Evolutionary conservation across 35 echinoderm and acorn worm genomes (phyloP).

Genomic region (Stichopus chloronotus): DNA sequence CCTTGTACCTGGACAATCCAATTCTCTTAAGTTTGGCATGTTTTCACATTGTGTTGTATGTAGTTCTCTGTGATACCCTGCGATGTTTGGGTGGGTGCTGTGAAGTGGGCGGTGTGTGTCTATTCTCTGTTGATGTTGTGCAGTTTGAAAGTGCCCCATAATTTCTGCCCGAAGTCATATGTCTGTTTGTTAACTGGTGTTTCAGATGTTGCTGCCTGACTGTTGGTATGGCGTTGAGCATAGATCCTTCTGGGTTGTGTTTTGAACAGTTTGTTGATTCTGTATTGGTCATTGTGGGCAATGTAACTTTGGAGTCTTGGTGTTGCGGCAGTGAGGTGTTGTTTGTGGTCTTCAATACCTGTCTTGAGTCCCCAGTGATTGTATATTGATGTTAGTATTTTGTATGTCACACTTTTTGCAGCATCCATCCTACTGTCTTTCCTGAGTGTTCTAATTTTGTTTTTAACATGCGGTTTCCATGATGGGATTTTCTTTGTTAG

Average conservation of each 20-base stretch:
- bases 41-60: background rate
- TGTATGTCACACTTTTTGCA: no score
- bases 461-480: no score
- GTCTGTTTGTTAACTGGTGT: background rate
- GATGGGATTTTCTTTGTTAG: no score
- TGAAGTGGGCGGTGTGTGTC: background rate
- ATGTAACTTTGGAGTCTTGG: conserved; percentile 1
- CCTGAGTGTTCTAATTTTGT: no score
- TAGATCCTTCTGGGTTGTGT: conserved; percentile 23
- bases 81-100: background rate
- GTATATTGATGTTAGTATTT: no score
- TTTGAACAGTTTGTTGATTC: conserved; percentile 9
- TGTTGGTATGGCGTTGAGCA: background rate
- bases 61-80: background rate
- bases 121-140: no score
- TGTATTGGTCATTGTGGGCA: no score
- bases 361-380: background rate
- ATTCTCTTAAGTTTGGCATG: background rate
- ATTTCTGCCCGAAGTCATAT: background rate
- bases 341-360: background rate
- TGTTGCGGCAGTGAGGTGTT: background rate
- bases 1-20: background rate
- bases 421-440: no score
- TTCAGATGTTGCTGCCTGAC: background rate
- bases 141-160: background rate